Evolutionary conservation across 2,888 invertebrate species (phyloP).

Genomic region (Hecatera dysodea): DNA sequence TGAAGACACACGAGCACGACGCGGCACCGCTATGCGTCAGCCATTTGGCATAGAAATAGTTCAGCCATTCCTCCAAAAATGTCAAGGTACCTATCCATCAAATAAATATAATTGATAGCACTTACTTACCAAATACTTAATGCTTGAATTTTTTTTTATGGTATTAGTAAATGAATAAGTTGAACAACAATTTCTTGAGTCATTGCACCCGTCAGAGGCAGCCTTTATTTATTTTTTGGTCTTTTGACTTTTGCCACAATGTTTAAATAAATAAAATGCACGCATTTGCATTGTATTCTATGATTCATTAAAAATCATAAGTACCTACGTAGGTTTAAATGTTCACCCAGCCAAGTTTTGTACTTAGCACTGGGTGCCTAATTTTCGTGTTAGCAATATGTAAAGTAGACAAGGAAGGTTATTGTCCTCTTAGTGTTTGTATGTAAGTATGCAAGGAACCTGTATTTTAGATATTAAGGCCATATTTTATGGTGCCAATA

Average conservation of each 20-base stretch:
- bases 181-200: background rate
- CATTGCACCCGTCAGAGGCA: background rate
- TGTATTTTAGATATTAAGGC: constrained; percentile 8
- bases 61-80: no score
- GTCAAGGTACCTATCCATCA: no score
- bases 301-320: no score
- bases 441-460: constrained; percentile 17
- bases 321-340: background rate
- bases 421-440: constrained; percentile 12
- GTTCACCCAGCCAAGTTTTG: background rate
- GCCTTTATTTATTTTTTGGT: background rate
- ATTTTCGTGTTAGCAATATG: background rate
- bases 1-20: background rate
- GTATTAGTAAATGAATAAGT: background rate
- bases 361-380: background rate
- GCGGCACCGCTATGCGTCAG: no score
- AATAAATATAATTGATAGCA: no score
- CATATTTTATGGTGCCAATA: background rate
- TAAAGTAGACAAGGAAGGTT: constrained; percentile 23
- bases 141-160: no score
- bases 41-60: background rate
- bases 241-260: background rate
- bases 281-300: background rate
- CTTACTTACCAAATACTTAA: no score
- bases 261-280: background rate